Evolutionary conservation across 2,888 invertebrate species (phyloP).

Genomic region (Strigamia maritima): DNA sequence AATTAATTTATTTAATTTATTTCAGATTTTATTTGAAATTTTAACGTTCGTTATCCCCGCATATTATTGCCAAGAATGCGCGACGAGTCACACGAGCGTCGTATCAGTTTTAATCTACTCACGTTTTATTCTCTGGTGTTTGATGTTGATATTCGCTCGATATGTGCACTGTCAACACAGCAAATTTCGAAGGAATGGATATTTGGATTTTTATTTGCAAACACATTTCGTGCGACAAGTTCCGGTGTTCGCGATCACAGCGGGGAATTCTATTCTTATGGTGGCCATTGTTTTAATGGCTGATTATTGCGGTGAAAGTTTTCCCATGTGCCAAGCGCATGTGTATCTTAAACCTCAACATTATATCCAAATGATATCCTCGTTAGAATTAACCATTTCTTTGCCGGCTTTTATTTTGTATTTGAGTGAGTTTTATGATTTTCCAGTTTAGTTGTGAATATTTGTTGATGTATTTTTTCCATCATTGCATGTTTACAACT

Average conservation of each 20-base stretch:
- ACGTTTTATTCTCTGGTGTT: background rate
- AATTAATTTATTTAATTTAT: background rate
- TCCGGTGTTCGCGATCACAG: background rate
- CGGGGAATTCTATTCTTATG: background rate
- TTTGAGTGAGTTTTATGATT: background rate
- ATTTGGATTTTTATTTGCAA: background rate
- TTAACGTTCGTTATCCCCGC: background rate
- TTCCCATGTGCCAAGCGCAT: background rate
- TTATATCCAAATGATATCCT: background rate
- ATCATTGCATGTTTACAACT: background rate
- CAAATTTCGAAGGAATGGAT: background rate
- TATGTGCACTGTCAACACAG: background rate
- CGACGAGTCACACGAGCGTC: background rate
- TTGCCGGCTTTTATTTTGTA: background rate
- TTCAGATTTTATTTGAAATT: background rate
- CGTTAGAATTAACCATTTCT: background rate
- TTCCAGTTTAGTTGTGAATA: too few relatives aligned
- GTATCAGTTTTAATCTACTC: background rate
- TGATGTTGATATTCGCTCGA: background rate
- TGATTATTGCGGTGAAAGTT: background rate
- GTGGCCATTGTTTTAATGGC: background rate
- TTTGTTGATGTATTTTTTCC: background rate
- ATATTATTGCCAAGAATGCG: background rate
- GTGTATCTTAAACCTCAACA: background rate
- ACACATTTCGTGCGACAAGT: background rate